Evolutionary conservation across 2,797 vertebrate genomes (phyloP).

Genomic region (Enteromius fasciolatus): DNA sequence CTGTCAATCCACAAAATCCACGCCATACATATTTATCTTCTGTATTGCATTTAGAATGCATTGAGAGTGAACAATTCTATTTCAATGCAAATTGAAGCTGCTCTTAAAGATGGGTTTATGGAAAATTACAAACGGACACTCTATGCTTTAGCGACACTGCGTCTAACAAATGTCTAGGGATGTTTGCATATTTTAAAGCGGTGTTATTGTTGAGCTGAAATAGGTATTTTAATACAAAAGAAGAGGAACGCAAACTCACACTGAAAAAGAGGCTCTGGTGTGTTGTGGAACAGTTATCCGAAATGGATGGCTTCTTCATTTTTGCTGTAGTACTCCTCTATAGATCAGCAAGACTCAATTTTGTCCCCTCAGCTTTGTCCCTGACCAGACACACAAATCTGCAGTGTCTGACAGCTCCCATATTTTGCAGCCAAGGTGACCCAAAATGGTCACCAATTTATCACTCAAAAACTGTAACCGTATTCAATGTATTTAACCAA

Average conservation of each 20-base stretch:
- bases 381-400: constrained; percentile 5
- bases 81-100: constrained; percentile 46
- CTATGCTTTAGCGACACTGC: constrained; percentile 1
- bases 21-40: constrained; percentile 43
- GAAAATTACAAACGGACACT: constrained; percentile 26
- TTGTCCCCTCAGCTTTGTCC: constrained; percentile 12
- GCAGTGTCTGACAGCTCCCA: constrained; percentile 2
- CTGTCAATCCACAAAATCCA: constrained; percentile 21
- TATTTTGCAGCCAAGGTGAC: constrained; percentile 23
- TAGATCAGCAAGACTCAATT: constrained; percentile 20
- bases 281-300: background rate
- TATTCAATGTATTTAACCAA: background rate
- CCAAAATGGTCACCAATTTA: background rate
- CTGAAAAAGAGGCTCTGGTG: background rate
- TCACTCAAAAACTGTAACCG: background rate
- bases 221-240: constrained; percentile 17
- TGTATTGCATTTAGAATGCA: constrained; percentile 34
- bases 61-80: constrained; percentile 35
- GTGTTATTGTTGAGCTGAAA: constrained; percentile 16
- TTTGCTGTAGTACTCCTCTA: background rate
- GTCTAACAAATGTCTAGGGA: constrained; percentile 15
- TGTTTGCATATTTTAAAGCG: constrained; percentile 23
- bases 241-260: background rate
- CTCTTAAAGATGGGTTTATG: constrained; percentile 33
- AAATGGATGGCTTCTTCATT: constrained; percentile 3